Evolutionary conservation across 30 jellyfish, hydroid and myxozoan genomes (phyloP), one percentile per base, ranked within the genome.

Genomic region (Rhopilema esculentum): DNA sequence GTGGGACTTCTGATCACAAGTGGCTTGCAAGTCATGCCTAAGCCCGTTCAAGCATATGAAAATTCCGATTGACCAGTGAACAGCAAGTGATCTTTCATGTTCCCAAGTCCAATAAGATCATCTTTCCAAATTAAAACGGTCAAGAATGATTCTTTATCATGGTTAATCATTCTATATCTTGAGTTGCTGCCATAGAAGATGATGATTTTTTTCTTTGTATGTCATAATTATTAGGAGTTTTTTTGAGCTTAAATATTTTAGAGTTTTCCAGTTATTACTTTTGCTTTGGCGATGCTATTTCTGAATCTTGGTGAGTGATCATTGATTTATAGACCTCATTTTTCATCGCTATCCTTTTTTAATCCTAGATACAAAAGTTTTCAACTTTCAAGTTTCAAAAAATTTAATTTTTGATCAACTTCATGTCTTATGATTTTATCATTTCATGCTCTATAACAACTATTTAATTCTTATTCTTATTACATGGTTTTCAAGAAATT

Each of bases 71-170:
- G 82, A 80, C 90, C 90, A 80, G 90, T 80, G 90, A 80, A 51
- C 90, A 80, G 48, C 90, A 28, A 68, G 74, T 80, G 90, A 80
- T 80, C 90, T 80, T 80, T 80, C 90, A 22, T 32, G 90, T 80
- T 68, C 74, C 82, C 82, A 66, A 50, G 71, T 28, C 72, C 62
- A 48, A 80, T 80, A 80, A 80, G 90, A 80, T 80, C 90, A 80
- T 80, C 84, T 48, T 73, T 40, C 57, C 57, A 12, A 2, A 40
- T 12, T 40, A 12, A 40, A 40, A 40, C 57, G 57, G 12, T 40
- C 57, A 40, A 40, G 57, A 40, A 40, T 40, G 6, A 2, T 40
- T 40, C 57, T 12, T 2, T 2, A 40, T 40, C 57, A 40, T 40
- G 57, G 57, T 40, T 40, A 40, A 40, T 40, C 57, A 12, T 40